Evolutionary conservation across 2,113 vertebrate genomes (phyloP).

Genomic region (Chroicocephalus ridibundus): DNA sequence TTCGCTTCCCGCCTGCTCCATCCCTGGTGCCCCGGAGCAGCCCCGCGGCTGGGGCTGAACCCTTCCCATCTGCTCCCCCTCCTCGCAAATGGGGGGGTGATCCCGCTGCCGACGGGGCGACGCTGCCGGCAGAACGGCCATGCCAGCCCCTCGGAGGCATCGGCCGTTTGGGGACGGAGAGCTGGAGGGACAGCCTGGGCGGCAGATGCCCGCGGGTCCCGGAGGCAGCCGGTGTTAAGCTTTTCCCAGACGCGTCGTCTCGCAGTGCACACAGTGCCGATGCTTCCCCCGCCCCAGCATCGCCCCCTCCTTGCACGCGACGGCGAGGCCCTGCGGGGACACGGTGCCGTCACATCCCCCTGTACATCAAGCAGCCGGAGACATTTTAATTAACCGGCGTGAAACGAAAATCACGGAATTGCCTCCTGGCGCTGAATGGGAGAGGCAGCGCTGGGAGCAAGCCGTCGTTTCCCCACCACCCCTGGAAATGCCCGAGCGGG

Average conservation of each 20-base stretch:
- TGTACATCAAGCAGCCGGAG: fast-evolving
- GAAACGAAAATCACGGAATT: too few species aligned
- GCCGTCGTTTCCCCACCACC: fast-evolving
- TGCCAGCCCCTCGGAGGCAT: not conserved
- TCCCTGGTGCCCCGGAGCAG: not conserved
- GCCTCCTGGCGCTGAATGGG: fast-evolving
- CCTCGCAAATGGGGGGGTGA: not conserved
- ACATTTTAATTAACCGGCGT: not conserved
- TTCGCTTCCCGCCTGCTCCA: not conserved
- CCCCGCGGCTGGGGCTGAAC: not conserved
- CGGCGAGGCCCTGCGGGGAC: fast-evolving
- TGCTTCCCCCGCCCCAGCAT: not conserved
- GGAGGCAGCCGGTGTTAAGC: not conserved
- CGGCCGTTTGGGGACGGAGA: fast-evolving
- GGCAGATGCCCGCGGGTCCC: fast-evolving
- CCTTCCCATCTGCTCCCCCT: not conserved
- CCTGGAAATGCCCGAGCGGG: not conserved
- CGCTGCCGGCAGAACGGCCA: not conserved
- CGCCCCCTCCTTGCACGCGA: fast-evolving
- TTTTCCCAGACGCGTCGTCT: not conserved
- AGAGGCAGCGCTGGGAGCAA: not conserved
- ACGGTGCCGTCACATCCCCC: fast-evolving
- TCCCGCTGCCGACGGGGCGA: not conserved
- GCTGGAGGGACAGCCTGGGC: not conserved
- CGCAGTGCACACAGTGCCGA: fast-evolving